Conservation (phyloP, 2,113 vertebrate genomes). For the Petroica traversi region DNA sequence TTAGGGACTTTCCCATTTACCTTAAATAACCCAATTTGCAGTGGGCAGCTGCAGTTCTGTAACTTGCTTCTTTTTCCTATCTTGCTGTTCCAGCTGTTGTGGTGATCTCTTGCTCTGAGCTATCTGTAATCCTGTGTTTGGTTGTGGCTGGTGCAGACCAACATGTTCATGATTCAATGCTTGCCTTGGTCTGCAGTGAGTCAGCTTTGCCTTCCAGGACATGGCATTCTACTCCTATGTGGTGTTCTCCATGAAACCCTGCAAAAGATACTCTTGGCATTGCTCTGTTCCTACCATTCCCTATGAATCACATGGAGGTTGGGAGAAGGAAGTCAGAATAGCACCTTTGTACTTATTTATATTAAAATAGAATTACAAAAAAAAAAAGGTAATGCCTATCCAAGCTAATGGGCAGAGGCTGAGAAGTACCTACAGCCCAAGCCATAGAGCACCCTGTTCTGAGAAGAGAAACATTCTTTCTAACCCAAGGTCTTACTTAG, state of each 20-base stretch:
- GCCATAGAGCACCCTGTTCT: not conserved
- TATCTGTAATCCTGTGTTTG: not conserved
- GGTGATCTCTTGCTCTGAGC: not conserved
- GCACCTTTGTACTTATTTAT: not conserved
- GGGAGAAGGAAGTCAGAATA: not conserved
- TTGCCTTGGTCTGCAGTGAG: not conserved
- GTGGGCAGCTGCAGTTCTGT: not conserved
- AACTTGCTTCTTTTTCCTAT: not conserved
- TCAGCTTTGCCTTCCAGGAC: not conserved
- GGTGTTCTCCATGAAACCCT: not conserved
- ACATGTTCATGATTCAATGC: rapidly evolving
- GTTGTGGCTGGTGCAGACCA: not conserved
- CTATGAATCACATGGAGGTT: not conserved
- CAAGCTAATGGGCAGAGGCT: not conserved
- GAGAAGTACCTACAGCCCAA: not conserved
- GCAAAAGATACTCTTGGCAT: not conserved
- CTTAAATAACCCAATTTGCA: not conserved
- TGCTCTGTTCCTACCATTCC: not conserved
- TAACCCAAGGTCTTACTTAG: not conserved
- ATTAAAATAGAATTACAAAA: not conserved
- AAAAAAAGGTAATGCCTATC: not conserved
- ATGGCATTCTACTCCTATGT: not conserved
- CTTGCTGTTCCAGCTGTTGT: not conserved
- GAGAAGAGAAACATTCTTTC: not conserved
- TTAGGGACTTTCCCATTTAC: not conserved